Evolutionary conservation across 2,888 invertebrate genomes (phyloP), one percentile per base, ranked within the genome.

Genomic region (Bellardia pandia): DNA sequence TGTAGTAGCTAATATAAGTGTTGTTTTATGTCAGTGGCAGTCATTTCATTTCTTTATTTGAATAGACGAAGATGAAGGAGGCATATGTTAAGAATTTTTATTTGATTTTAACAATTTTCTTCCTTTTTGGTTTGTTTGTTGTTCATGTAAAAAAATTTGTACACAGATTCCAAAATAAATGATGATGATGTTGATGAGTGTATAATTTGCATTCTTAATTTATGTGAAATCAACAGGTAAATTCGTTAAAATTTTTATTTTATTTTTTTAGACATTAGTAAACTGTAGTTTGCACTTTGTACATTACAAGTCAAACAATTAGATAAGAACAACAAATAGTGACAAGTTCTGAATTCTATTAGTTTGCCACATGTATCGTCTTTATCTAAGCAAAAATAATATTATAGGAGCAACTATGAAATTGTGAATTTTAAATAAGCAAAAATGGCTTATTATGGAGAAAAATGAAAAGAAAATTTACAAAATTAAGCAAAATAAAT

Each of bases 1-100:
- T 53, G 53, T 53, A 53, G 53, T 68, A 51, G 53, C 69, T 37
- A 69, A 68, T 53, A 51, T 51, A 69, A 69, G 69, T 69, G 69
- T 69, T 69, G 0, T 71, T 48, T 71, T 71, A 71, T 71, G 69
- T 71, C 53, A 71, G 69, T 71, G 69, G 37, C 69, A 71, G 53
- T 71, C 69, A 71, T 71, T 53, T 48, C 16, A 11, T 60, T 60
- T 60, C 60, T 60, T 60, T 60, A 60, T 60, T 60, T 60, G 14
- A 60, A 60, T 60, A 37, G 60, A 60, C 60, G 11, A 60, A n/a
- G 69, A 71, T 30, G 53, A 71, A 71, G 69, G 69, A 69, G 69
- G 51, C 37, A 71, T 53, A 16, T 71, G 69, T 37, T 53, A 45
- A 53, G 69, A 71, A 53, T 71, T 71, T 71, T 71, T 37, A 71